Conservation (phyloP, 2,797 vertebrate species). For the Neosilurus hyrtlii region DNA sequence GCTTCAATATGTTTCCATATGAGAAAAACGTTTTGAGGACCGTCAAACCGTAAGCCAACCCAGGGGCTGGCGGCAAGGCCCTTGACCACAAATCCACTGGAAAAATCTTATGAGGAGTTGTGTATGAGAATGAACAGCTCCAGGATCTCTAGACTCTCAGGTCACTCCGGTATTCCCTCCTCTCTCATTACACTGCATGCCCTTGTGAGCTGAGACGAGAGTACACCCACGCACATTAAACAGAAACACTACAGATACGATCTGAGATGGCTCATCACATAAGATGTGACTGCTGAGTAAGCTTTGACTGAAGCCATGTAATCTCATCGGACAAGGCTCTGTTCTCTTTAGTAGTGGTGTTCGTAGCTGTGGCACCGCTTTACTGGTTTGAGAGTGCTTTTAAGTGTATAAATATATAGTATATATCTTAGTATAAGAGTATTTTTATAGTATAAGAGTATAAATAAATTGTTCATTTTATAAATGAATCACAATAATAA, state of each 20-base stretch:
- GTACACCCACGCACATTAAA: constrained; percentile 14
- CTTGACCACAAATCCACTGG: constrained; percentile 52
- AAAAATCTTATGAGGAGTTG: constrained; percentile 53
- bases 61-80: constrained; percentile 35
- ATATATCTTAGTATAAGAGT: no score
- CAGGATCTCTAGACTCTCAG: constrained; percentile 40
- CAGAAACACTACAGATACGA: constrained; percentile 21
- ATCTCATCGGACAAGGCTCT: constrained; percentile 9
- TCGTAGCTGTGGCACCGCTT: neutral
- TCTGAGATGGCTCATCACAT: constrained; percentile 16
- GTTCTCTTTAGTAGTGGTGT: neutral
- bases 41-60: constrained; percentile 46
- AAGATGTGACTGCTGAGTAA: constrained; percentile 15
- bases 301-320: constrained; percentile 7
- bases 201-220: constrained; percentile 27
- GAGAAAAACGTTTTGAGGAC: constrained; percentile 42
- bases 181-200: constrained; percentile 24
- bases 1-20: constrained; percentile 54
- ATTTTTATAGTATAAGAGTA: neutral
- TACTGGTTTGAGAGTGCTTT: constrained; percentile 9
- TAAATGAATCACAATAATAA: constrained; percentile 28
- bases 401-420: constrained; percentile 4
- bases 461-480: constrained; percentile 13
- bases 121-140: constrained; percentile 49
- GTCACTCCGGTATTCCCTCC: constrained; percentile 32